Conservation (phyloP, 2,888 invertebrate genomes). For the Leucophora obtusa region DNA sequence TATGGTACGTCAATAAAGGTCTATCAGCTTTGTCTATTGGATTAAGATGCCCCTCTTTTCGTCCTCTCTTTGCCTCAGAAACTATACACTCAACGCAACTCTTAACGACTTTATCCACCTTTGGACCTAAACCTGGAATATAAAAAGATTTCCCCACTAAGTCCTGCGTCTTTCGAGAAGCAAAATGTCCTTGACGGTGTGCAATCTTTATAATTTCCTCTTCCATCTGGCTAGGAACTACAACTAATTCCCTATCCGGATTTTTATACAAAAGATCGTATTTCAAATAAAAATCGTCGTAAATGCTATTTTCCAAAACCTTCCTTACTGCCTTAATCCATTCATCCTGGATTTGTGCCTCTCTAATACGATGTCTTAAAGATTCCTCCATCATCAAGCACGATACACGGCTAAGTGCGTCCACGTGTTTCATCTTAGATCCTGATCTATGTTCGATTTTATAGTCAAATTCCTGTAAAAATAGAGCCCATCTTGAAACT, state of each 20-base stretch:
- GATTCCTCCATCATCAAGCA: constrained; percentile 53
- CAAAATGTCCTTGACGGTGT: constrained; percentile 75
- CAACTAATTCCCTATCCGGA: constrained; percentile 62
- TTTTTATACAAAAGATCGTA: constrained; percentile 56
- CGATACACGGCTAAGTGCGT: no score
- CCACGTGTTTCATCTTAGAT: constrained; percentile 56
- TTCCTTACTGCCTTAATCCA: constrained; percentile 57
- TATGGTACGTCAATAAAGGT: constrained; percentile 70
- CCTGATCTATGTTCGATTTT: constrained; percentile 54
- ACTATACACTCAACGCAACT: constrained; percentile 62
- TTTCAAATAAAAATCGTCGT: constrained; percentile 55
- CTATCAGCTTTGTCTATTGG: constrained; percentile 69
- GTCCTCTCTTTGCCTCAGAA: constrained; percentile 68
- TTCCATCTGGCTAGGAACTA: constrained; percentile 72
- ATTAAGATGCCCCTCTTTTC: constrained; percentile 57
- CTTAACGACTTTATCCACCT: constrained; percentile 37
- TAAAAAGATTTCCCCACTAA: constrained; percentile 63
- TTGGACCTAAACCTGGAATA: constrained; percentile 56
- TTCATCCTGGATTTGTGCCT: constrained; percentile 50
- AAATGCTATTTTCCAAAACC: constrained; percentile 30
- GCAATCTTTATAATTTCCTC: constrained; percentile 71
- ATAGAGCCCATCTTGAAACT: constrained; percentile 54
- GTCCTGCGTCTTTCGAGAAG: constrained; percentile 67
- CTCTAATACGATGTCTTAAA: constrained; percentile 38
- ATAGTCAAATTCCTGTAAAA: constrained; percentile 57